A percentile compares a stretch with the other conserved stretches of the same genome.
phyloP scores from a whole-genome alignment of 1,140 invertebrate species.

The Harpegnathos saltator region DNA sequence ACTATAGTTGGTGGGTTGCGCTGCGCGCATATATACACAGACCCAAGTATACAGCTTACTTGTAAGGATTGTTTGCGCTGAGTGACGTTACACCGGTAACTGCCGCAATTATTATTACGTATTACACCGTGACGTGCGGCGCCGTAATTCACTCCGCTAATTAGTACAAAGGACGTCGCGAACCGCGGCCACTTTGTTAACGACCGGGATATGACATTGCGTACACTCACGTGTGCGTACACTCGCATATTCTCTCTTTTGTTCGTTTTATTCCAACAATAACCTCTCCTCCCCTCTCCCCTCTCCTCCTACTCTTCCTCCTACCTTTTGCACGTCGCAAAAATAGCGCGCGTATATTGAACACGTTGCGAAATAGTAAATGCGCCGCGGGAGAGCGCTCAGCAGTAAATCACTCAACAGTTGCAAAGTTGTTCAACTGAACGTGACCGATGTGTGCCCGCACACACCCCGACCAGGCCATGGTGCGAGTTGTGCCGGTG shows the following conservation, averaged over 20 bases:
- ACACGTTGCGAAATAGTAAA: slow-evolving; percentile 57
- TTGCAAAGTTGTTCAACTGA: slow-evolving; percentile 63
- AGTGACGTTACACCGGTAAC: slow-evolving; percentile 48
- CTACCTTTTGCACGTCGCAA: slow-evolving; percentile 13
- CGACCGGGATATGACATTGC: too few relatives aligned
- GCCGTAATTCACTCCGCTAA: slow-evolving; percentile 28
- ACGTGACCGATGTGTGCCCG: slow-evolving; percentile 60
- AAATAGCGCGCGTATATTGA: slow-evolving; percentile 53
- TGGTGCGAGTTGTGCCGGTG: slow-evolving; percentile 22
- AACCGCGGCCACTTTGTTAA: background rate
- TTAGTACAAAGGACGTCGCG: slow-evolving; percentile 17
- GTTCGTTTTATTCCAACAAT: too few relatives aligned
- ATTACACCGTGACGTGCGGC: background rate
- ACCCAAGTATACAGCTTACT: slow-evolving; percentile 39
- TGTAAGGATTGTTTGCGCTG: slow-evolving; percentile 53
- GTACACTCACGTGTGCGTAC: too few relatives aligned
- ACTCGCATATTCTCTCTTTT: too few relatives aligned
- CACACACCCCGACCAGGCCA: slow-evolving; percentile 13
- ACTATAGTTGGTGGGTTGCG: slow-evolving; percentile 37
- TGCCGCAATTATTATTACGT: slow-evolving; percentile 55
- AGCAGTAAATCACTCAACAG: slow-evolving; percentile 60
- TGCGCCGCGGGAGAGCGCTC: slow-evolving; percentile 50
- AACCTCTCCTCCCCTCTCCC: too few relatives aligned
- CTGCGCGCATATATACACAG: slow-evolving; percentile 39
- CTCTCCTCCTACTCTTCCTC: too few relatives aligned